Evolutionary conservation across 2,888 invertebrate genomes (phyloP).

Genomic region (Punctoribates punctum): DNA sequence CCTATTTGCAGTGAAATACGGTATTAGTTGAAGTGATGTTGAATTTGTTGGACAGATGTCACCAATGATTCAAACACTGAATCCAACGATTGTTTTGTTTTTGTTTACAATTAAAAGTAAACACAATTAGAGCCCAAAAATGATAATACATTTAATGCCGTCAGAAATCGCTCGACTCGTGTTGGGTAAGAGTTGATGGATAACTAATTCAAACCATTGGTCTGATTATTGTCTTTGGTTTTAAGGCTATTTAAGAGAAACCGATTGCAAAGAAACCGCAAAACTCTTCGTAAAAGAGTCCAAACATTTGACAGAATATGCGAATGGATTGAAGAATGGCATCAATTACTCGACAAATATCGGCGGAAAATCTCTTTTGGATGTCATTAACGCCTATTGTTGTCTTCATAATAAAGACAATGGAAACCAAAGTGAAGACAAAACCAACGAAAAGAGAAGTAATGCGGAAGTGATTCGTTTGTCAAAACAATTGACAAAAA

Average conservation of each 20-base stretch:
- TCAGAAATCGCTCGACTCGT: constrained; percentile 42
- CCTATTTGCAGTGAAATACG: no score
- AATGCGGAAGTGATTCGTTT: not conserved
- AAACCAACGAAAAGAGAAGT: not conserved
- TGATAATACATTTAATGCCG: constrained; percentile 39
- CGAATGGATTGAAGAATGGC: constrained; percentile 34
- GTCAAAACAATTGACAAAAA: constrained; percentile 27
- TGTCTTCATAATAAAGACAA: constrained; percentile 10
- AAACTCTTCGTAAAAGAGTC: constrained; percentile 38
- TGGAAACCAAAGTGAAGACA: not conserved
- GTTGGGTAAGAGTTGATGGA: constrained; percentile 32
- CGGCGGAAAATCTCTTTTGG: constrained; percentile 9
- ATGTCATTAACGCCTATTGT: constrained; percentile 22
- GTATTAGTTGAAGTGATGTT: no score
- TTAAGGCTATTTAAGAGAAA: constrained; percentile 39
- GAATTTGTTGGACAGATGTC: no score
- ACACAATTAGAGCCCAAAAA: not conserved
- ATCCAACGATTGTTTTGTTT: not conserved
- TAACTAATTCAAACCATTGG: not conserved
- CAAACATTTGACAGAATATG: constrained; percentile 40
- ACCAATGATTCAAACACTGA: not conserved
- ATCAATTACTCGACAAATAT: constrained; percentile 39
- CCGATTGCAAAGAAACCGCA: constrained; percentile 27
- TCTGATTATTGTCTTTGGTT: not conserved
- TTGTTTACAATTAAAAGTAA: not conserved